A percentile compares a stretch with the other conserved stretches of the same genome.
Conservation (phyloP, 2,888 invertebrate genomes). For the Frankliniella intonsa region DNA sequence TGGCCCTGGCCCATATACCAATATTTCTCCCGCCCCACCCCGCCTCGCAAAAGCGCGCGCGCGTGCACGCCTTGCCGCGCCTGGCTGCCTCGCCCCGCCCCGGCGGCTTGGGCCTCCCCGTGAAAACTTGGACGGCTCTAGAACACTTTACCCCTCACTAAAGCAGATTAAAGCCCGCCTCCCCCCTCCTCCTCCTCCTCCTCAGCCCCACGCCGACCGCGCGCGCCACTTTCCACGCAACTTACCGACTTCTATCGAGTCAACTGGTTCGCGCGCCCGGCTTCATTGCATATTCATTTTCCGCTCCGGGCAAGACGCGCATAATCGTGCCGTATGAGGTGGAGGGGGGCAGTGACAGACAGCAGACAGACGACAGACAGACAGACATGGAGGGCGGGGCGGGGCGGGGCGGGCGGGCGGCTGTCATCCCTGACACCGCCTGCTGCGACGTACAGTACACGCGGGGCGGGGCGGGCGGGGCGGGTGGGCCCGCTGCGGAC, state of each 20-base stretch:
- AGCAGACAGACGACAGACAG: not conserved
- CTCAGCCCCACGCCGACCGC: not conserved
- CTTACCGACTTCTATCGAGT: conserved; percentile 26
- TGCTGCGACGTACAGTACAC: no score
- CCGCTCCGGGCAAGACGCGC: not conserved
- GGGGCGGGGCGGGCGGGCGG: not conserved
- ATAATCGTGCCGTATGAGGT: not conserved
- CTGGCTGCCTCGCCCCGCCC: not conserved
- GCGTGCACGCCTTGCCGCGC: not conserved
- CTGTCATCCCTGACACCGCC: no score
- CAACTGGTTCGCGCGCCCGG: conserved; percentile 18
- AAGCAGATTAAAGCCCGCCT: not conserved
- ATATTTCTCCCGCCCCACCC: not conserved
- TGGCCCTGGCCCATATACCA: not conserved
- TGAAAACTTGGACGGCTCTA: conserved; percentile 15
- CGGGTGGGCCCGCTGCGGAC: no score
- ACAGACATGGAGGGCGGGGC: not conserved
- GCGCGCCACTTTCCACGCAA: conserved; percentile 19
- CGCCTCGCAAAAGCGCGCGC: no score
- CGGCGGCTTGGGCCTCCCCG: not conserved
- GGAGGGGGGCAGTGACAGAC: not conserved
- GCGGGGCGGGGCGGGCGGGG: no score
- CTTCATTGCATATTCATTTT: conserved; percentile 27
- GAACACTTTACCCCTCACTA: conserved; percentile 22
- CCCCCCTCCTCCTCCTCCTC: not conserved